These are phyloP conservation scores for Perizoma affinitatum DNA, from an alignment of 2,888 invertebrate genomes.

Conservation along the genomic window DNA sequence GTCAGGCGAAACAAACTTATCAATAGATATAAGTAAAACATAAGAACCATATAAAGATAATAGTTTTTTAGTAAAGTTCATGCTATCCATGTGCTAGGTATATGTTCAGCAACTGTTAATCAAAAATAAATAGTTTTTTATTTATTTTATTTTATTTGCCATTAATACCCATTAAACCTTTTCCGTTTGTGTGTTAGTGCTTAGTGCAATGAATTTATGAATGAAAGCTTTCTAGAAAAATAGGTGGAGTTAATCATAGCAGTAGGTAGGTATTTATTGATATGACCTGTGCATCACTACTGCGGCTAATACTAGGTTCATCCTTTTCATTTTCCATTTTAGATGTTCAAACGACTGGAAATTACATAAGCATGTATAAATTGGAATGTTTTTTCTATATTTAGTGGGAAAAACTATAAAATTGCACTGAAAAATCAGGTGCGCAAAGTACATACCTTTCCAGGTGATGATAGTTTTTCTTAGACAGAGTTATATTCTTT, in stretches of 20 bases:
- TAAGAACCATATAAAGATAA: too few species aligned
- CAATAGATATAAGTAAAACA: too few species aligned
- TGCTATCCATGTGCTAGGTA: too few species aligned
- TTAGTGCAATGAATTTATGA: slow-evolving; percentile 3
- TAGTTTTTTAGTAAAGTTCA: too few species aligned
- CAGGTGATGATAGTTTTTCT: too few species aligned
- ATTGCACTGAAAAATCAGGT: too few species aligned
- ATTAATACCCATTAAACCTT: slow-evolving; percentile 1
- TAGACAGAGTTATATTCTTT: too few species aligned
- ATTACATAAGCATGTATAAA: slow-evolving; percentile 21
- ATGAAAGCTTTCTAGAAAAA: too few species aligned
- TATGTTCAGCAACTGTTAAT: too few species aligned
- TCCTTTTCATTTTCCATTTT: slow-evolving; percentile 40
- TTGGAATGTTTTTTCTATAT: background rate
- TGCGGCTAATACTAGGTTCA: slow-evolving; percentile 32
- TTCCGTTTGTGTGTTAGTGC: slow-evolving; percentile 5
- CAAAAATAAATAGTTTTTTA: too few species aligned
- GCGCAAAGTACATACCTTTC: too few species aligned
- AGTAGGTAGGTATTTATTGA: slow-evolving; percentile 15
- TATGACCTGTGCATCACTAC: slow-evolving; percentile 38
- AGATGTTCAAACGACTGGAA: slow-evolving; percentile 32
- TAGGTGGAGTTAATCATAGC: slow-evolving; percentile 18
- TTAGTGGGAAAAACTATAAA: background rate
- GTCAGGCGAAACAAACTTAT: too few species aligned
- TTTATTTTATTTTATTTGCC: background rate